Percentiles rank a stretch among this genome's conserved stretches.
phyloP scores from a whole-genome alignment of 2,888 invertebrate species.

The Argyresthia goedartella region DNA sequence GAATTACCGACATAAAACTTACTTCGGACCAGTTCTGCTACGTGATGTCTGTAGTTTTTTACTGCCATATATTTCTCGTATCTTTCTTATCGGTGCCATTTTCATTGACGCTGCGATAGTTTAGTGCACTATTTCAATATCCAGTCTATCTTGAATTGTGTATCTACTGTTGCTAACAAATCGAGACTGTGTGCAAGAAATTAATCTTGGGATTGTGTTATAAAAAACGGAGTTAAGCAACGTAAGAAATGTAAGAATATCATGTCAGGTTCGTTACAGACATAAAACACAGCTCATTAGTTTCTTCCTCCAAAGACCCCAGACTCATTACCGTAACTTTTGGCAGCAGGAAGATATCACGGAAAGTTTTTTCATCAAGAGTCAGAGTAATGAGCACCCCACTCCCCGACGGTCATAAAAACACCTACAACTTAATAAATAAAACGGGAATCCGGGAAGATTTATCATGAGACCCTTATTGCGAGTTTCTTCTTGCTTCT shows the following conservation, averaged over 20 bases:
- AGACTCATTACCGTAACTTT: background rate
- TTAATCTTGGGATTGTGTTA: too few relatives aligned
- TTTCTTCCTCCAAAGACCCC: too few relatives aligned
- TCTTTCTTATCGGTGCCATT: constrained; percentile 20
- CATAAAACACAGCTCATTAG: too few relatives aligned
- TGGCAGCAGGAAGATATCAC: background rate
- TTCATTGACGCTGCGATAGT: too few relatives aligned
- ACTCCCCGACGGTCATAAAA: constrained; percentile 56
- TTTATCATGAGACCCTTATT: constrained; percentile 57
- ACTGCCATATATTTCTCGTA: constrained; percentile 33
- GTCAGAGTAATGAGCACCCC: constrained; percentile 58
- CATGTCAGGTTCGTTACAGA: too few relatives aligned
- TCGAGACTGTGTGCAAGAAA: too few relatives aligned
- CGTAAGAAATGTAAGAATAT: too few relatives aligned
- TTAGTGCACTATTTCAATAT: too few relatives aligned
- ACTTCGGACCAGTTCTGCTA: constrained; percentile 50
- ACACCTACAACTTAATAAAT: constrained; percentile 69
- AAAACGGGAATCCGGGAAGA: constrained; percentile 62
- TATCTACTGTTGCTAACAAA: too few relatives aligned
- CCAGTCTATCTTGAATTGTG: too few relatives aligned
- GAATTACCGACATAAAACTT: constrained; percentile 65
- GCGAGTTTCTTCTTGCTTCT: constrained; percentile 17
- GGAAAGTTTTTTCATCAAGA: constrained; percentile 66
- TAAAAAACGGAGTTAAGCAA: too few relatives aligned
- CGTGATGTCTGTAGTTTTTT: constrained; percentile 58